Evolutionary conservation across 2,888 invertebrate genomes (phyloP).

Genomic region (Tinea trinotella): DNA sequence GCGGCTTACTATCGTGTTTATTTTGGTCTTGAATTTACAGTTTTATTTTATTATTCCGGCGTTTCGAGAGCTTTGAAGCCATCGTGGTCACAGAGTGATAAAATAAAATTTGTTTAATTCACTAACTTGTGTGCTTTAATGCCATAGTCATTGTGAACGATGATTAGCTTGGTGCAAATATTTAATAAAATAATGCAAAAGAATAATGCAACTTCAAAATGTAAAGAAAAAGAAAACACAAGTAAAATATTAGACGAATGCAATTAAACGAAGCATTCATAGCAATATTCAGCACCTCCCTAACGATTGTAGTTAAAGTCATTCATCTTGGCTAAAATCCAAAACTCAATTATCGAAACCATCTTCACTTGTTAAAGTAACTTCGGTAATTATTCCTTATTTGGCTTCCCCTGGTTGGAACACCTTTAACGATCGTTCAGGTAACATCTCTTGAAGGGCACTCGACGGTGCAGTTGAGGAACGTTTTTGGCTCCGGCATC

Average conservation of each 20-base stretch:
- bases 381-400: constrained; percentile 62
- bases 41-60: no score
- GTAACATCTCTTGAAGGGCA: constrained; percentile 40
- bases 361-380: constrained; percentile 31
- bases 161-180: no score
- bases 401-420: constrained; percentile 33
- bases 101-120: no score
- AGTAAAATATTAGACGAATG: not conserved
- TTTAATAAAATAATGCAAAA: no score
- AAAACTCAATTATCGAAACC: constrained; percentile 60
- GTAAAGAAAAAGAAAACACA: no score
- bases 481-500: constrained; percentile 46
- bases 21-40: no score
- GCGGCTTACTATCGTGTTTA: no score
- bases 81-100: no score
- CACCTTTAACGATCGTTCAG: constrained; percentile 52
- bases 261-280: not conserved
- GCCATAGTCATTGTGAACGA: no score
- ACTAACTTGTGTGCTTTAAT: no score
- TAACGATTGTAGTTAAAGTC: constrained; percentile 22
- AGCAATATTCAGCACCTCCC: constrained; percentile 11
- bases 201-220: not conserved
- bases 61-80: no score
- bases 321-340: constrained; percentile 50
- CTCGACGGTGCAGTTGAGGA: constrained; percentile 34